phyloP scores from a whole-genome alignment of 92 coral and sea anemone genomes.

The Chrysogorgia sp. region DNA sequence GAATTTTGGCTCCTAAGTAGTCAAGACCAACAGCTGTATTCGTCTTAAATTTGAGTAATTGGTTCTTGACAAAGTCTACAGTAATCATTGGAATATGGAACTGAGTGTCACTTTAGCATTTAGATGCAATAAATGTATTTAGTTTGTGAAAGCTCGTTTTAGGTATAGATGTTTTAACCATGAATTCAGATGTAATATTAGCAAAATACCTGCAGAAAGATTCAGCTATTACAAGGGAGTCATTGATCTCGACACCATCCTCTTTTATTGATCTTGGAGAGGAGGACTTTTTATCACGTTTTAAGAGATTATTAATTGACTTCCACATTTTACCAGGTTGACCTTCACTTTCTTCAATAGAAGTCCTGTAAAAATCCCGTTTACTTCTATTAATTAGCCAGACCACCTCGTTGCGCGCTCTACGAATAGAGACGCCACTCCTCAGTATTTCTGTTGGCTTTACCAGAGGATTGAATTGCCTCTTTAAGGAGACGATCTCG shows the following conservation, averaged over 20 bases:
- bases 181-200: neutral
- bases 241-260: neutral
- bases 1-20: too few species aligned
- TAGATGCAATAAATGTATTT: neutral
- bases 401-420: conserved; percentile 6
- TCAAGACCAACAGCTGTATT: neutral
- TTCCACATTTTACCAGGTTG: conserved; percentile 10
- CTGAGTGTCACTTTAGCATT: neutral
- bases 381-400: conserved; percentile 24
- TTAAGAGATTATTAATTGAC: neutral
- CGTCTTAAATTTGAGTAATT: neutral
- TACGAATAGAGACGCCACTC: conserved; percentile 18
- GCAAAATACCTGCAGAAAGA: neutral
- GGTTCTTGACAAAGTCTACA: neutral
- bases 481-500: conserved; percentile 29
- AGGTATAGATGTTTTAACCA: neutral
- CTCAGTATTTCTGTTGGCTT: neutral
- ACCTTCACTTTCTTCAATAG: conserved; percentile 1
- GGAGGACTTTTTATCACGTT: conserved; percentile 23
- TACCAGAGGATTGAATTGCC: conserved; percentile 2
- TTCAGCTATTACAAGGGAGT: conserved; percentile 3
- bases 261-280: neutral
- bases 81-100: neutral
- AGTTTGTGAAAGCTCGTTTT: neutral
- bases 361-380: neutral